Evolutionary conservation across 92 coral and sea anemone species (phyloP), one percentile per base, ranked within the genome.

Genomic region (Muricea muricata): DNA sequence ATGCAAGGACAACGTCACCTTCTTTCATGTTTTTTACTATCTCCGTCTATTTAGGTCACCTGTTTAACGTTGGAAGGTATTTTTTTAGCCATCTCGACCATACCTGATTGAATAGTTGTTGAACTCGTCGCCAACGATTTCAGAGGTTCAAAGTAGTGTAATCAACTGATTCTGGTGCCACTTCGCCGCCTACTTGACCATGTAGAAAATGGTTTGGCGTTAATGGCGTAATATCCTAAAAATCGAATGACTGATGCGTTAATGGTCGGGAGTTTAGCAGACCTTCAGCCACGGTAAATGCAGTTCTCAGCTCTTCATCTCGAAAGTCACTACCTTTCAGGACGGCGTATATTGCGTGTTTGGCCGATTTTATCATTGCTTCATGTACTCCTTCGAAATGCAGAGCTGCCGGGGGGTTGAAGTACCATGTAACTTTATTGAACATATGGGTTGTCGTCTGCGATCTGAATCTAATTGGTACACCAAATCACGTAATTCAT

Each of bases 31-130:
- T 92, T 56, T 83, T 80, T 14, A 85, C 91, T 15, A 78, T 90
- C 65, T 86, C 81, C 11, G 87, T 86, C 89, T 91, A 91, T 76
- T 88, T 89, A 7, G 88, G 83, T 55, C 94, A 60, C 65, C 89
- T n/a, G n/a, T n/a, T n/a, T n/a, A n/a, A n/a, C n/a, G n/a, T n/a
- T n/a, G n/a, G n/a, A n/a, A n/a, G n/a, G n/a, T n/a, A n/a, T n/a
- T n/a, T n/a, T n/a, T n/a, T n/a, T n/a, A n/a, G n/a, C n/a, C n/a
- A n/a, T n/a, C n/a, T n/a, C n/a, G n/a, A n/a, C n/a, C n/a, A n/a
- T n/a, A n/a, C n/a, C n/a, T n/a, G n/a, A n/a, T n/a, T n/a, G n/a
- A n/a, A n/a, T n/a, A n/a, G n/a, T n/a, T n/a, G n/a, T n/a, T n/a
- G n/a, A n/a, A n/a, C n/a, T n/a, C n/a, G n/a, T n/a, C n/a, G n/a